These are phyloP conservation scores for Myrmecophaga tridactyla DNA, from an alignment of 2,113 vertebrate species.

Conservation along the genomic window DNA sequence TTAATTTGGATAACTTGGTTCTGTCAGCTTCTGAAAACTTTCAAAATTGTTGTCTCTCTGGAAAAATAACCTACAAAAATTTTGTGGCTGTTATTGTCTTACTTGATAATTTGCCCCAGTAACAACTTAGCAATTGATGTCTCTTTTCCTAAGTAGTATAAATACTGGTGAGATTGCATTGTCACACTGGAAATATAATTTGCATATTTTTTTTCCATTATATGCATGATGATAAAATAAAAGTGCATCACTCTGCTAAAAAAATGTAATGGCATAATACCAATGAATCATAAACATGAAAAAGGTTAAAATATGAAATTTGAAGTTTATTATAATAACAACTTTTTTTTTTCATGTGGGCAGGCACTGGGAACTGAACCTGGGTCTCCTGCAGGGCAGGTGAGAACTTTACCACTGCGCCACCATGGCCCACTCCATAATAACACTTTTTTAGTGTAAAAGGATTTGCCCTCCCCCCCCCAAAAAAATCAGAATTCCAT, in stretches of 20 bases:
- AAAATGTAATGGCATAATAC: background rate
- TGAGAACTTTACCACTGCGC: no score
- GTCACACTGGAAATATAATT: conserved; percentile 20
- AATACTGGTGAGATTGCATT: background rate
- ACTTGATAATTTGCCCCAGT: conserved; percentile 2
- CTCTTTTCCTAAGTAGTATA: conserved; percentile 43
- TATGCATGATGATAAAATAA: no score
- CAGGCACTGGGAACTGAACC: no score
- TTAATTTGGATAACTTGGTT: conserved; percentile 30
- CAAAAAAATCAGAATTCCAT: background rate
- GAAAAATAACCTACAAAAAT: conserved; percentile 14
- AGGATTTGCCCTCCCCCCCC: no score
- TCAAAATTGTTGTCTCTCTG: conserved; percentile 44
- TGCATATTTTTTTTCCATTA: background rate
- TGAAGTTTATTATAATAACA: no score
- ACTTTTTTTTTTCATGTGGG: no score
- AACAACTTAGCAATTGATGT: no score
- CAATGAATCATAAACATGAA: no score
- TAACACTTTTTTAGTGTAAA: no score
- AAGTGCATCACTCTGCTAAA: conserved; percentile 28
- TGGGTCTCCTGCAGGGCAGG: no score
- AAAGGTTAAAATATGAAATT: no score
- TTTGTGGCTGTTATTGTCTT: background rate
- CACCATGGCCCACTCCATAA: no score
- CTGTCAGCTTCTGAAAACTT: conserved; percentile 40